Evolutionary conservation across 2,113 vertebrate genomes (phyloP).

Genomic region (Macroglossus sobrinus): DNA sequence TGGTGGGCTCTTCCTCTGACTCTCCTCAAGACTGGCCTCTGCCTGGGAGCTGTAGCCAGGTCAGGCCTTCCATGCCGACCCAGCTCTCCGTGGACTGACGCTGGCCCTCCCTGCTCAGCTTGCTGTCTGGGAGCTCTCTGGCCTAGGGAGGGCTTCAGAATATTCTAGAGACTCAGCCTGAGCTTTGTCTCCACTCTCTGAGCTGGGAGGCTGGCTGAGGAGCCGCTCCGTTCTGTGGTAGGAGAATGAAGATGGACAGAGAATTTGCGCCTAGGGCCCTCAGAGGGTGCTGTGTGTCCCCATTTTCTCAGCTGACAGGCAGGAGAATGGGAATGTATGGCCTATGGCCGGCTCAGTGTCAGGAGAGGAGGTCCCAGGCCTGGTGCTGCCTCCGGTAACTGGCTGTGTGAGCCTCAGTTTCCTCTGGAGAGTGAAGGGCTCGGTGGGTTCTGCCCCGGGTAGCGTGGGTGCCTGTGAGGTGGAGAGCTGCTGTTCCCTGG

Average conservation of each 20-base stretch:
- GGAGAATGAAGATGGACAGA: neutral
- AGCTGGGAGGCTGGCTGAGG: neutral
- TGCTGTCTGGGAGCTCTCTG: neutral
- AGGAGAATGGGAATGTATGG: neutral
- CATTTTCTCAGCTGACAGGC: neutral
- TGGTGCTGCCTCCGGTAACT: neutral
- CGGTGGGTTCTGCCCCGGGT: neutral
- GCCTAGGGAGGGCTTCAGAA: neutral
- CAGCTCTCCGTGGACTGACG: rapidly evolving
- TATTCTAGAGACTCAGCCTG: neutral
- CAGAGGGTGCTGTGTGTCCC: too few relatives aligned
- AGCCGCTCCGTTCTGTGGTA: neutral
- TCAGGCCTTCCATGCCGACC: rapidly evolving
- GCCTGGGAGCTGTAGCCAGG: neutral
- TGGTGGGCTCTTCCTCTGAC: rapidly evolving
- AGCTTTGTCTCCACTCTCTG: neutral
- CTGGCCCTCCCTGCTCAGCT: neutral
- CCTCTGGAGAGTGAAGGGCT: neutral
- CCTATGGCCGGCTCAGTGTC: neutral
- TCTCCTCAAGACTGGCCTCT: neutral
- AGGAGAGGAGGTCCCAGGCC: neutral
- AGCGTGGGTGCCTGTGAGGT: too few relatives aligned
- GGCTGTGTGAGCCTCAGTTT: neutral
- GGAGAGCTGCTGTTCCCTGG: neutral
- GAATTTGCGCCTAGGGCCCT: neutral